These are phyloP conservation scores for Orestias chungarensis DNA, from an alignment of 2,797 vertebrate genomes.

Conservation along the genomic window DNA sequence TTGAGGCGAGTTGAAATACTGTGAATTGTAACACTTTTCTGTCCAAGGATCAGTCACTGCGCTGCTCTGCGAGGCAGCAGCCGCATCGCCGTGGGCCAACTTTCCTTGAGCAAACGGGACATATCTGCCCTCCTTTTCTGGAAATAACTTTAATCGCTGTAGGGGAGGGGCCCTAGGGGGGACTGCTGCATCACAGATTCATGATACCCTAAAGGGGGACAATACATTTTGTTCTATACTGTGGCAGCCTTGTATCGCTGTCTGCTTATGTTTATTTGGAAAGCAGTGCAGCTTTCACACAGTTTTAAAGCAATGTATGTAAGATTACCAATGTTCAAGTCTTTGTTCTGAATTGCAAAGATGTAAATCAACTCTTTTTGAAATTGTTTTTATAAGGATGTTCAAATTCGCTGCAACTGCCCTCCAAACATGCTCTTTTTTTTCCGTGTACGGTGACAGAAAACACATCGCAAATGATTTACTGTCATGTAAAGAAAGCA, in stretches of 20 bases:
- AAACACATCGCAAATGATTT: neutral
- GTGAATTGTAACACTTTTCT: conserved; percentile 77
- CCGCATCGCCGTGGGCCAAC: conserved; percentile 62
- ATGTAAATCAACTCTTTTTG: neutral
- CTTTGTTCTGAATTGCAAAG: neutral
- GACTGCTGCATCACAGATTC: conserved; percentile 53
- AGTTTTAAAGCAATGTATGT: neutral
- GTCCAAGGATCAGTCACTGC: conserved; percentile 70
- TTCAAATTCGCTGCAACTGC: neutral
- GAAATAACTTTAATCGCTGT: conserved; percentile 58
- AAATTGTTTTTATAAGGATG: neutral
- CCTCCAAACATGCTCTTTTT: neutral
- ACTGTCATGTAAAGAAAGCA: neutral
- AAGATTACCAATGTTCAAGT: neutral
- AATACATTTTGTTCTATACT: conserved; percentile 32
- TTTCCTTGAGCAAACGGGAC: conserved; percentile 68
- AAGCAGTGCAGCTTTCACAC: neutral
- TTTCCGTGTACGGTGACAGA: neutral
- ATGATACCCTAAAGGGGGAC: conserved; percentile 38
- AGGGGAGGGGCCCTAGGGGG: conserved; percentile 39
- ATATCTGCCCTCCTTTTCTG: conserved; percentile 63
- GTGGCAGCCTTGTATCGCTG: conserved; percentile 2
- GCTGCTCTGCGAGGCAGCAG: conserved; percentile 66
- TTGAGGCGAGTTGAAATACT: conserved; percentile 71
- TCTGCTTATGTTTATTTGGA: conserved; percentile 22